Base-by-base conservation (phyloP, 2,113 vertebrate genomes). In the Callospermophilus lateralis region DNA sequence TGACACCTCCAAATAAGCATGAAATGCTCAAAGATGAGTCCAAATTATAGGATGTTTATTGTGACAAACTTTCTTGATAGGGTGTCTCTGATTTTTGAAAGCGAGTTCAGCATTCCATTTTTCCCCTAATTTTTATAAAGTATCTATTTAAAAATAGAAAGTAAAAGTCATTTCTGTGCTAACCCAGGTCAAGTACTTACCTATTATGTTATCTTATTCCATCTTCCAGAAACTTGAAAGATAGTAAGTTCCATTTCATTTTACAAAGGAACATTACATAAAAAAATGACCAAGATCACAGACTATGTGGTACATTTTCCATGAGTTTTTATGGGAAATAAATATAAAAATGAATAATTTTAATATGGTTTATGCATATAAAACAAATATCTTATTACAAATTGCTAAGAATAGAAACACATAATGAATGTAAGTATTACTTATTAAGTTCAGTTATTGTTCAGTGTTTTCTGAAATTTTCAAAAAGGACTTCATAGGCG, bases 201-300 rank as follows among this genome's bases (percentile, higher is more conserved):
- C 37, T 70, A 28, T 39, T 63, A 80, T n/a, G 9, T 70, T 90
- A 81, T 77, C 51, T 84, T 78, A 73, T 42, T 84, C 61, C 80
- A 51, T 95, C 76, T 96, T 73, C n/a, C 10, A 78, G 17, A 91
- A 81, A 51, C 19, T 76, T 58, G 4, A 92, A 89, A 89, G 45
- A 93, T 10, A 74, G 74, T 22, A 78, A 81, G 53, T 89, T 78
- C 55, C 79, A 93, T 80, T 88, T 37, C 51, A 67, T 85, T 77
- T 95, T 81, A 84, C 26, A 70, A 95, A 84, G 79, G 65, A 87
- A 96, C 12, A n/a, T 55, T 89, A 93, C 26, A 76, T 84, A 81
- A 68, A 74, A 51, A 80, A 89, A 90, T 39, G 30, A 67, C 84
- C 63, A 65, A 68, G 7, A 76, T 63, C 16, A 80, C 22, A 93